A percentile compares a stretch with the other conserved stretches of the same genome.
Evolutionary conservation across 92 coral and sea anemone genomes (phyloP).

Genomic region (Pocillopora meandrina): DNA sequence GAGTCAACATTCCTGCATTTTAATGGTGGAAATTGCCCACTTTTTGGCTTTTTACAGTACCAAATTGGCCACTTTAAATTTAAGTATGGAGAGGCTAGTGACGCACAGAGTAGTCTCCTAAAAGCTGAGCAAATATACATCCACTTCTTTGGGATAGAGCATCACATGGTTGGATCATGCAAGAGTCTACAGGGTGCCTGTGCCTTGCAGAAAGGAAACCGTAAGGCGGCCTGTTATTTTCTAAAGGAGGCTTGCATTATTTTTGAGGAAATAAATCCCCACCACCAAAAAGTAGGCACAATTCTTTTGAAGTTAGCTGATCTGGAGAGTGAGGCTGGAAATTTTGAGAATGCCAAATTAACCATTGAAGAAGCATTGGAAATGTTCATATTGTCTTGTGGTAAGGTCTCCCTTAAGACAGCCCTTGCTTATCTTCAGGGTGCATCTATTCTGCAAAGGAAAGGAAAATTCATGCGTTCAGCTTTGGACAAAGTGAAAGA

Average conservation of each 20-base stretch:
- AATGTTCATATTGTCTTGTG: background rate
- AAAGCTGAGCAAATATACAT: background rate
- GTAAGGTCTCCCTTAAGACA: too few relatives aligned
- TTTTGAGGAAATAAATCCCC: background rate
- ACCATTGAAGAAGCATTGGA: background rate
- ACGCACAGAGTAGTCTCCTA: background rate
- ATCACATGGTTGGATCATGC: constrained; percentile 1
- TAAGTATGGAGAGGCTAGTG: background rate
- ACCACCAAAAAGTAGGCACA: constrained; percentile 6
- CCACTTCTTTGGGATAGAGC: background rate
- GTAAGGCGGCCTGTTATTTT: background rate
- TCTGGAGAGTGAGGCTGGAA: background rate
- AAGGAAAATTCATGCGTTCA: background rate
- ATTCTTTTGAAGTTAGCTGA: background rate
- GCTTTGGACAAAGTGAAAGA: background rate
- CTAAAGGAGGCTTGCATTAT: background rate
- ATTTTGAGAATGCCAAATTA: background rate
- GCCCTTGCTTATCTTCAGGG: background rate
- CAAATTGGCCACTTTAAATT: constrained; percentile 6
- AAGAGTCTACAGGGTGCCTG: constrained; percentile 1
- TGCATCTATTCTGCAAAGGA: constrained; percentile 10
- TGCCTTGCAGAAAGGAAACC: background rate
- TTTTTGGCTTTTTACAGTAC: constrained; percentile 3
- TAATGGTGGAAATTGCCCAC: background rate
- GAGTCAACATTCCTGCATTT: too few relatives aligned